Evolutionary conservation across 2,888 invertebrate species (phyloP).

Genomic region (Marronus borbonicus): DNA sequence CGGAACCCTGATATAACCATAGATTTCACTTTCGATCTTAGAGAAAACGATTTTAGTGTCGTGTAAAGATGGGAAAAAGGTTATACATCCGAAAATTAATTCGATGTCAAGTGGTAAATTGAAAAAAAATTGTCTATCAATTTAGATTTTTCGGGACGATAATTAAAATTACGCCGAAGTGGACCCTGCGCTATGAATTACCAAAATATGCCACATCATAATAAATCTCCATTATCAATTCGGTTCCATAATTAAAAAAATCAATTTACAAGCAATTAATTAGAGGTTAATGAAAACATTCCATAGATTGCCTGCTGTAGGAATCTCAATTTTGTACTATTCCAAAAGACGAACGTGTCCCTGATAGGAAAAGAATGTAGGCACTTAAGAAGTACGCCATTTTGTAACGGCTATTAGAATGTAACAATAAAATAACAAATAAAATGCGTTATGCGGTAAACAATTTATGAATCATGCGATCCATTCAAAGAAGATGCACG

Average conservation of each 20-base stretch:
- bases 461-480: background rate
- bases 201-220: constrained; percentile 21
- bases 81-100: background rate
- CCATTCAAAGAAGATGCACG: background rate
- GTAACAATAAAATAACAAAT: background rate
- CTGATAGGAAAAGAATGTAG: background rate
- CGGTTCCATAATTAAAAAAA: constrained; percentile 19
- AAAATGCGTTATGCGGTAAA: background rate
- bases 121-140: constrained; percentile 13
- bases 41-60: too few relatives aligned
- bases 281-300: constrained; percentile 12
- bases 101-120: constrained; percentile 16
- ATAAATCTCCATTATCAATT: constrained; percentile 27
- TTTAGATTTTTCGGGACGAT: constrained; percentile 7
- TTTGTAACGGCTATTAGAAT: background rate
- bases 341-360: background rate
- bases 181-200: constrained; percentile 1
- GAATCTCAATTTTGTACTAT: background rate
- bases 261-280: constrained; percentile 23
- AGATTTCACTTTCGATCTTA: too few relatives aligned
- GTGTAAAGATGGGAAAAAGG: background rate
- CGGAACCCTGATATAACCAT: too few relatives aligned
- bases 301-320: background rate
- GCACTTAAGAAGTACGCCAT: too few relatives aligned
- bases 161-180: constrained; percentile 4